Conservation (phyloP, 2,113 vertebrate species). For the Phalacrocorax carbo region DNA sequence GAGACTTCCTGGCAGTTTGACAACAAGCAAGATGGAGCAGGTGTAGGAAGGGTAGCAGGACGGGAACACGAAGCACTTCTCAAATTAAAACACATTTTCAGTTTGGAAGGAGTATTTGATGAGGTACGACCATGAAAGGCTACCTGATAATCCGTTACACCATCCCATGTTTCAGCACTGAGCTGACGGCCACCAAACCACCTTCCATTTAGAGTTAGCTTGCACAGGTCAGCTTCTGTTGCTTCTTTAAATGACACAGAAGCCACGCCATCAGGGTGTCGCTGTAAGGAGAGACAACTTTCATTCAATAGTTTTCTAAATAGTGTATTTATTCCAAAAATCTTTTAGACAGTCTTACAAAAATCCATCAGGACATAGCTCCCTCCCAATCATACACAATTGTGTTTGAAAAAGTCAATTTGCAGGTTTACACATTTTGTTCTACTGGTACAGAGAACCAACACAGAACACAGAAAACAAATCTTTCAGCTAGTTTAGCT, state of each 20-base stretch:
- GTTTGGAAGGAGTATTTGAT: background rate
- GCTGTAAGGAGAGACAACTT: slow-evolving; percentile 70
- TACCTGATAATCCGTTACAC: slow-evolving; percentile 94
- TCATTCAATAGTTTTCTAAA: background rate
- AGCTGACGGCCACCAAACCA: slow-evolving; percentile 96
- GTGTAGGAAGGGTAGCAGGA: background rate
- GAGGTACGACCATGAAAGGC: background rate
- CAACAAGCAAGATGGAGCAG: background rate
- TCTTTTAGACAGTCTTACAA: background rate
- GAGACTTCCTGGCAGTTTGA: background rate
- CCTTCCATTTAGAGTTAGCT: slow-evolving; percentile 84
- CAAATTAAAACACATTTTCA: background rate
- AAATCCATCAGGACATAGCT: background rate
- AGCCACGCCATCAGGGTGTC: slow-evolving; percentile 93
- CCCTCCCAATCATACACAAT: background rate
- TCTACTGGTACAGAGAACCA: background rate
- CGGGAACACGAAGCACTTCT: background rate
- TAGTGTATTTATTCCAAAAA: background rate
- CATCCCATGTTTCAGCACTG: slow-evolving; percentile 87
- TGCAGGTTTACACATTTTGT: background rate
- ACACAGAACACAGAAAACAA: background rate
- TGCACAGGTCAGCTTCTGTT: slow-evolving; percentile 85
- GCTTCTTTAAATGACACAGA: slow-evolving; percentile 93
- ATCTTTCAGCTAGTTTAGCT: background rate
- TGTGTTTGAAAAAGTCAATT: background rate